Percentiles rank a stretch among this genome's conserved stretches.
Conservation (phyloP, 2,113 vertebrate genomes). For the Herpetotheres cachinnans region DNA sequence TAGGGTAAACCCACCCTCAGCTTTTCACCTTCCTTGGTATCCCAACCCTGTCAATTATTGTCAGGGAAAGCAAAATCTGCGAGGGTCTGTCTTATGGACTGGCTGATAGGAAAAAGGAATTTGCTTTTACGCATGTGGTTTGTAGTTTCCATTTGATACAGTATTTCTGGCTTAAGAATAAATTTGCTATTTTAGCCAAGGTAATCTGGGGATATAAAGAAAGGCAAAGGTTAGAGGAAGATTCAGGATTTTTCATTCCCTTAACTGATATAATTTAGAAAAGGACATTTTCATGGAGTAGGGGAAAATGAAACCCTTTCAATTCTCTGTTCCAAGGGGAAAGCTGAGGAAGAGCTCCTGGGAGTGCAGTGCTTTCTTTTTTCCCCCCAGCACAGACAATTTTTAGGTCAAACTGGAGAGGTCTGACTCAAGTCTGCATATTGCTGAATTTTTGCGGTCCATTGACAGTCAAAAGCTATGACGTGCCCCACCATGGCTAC, state of each 20-base stretch:
- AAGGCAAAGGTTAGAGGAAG: not conserved
- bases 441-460: not conserved
- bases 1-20: not conserved
- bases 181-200: not conserved
- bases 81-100: not conserved
- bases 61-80: not conserved
- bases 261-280: not conserved
- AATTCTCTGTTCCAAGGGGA: not conserved
- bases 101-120: not conserved
- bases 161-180: not conserved
- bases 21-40: not conserved
- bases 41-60: not conserved
- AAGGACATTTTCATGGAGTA: not conserved
- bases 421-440: not conserved
- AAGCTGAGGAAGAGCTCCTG: not conserved
- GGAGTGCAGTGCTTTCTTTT: not conserved
- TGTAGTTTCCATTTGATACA: not conserved
- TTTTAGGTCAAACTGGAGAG: not conserved
- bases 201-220: not conserved
- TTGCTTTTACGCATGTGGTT: not conserved
- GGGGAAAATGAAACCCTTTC: not conserved
- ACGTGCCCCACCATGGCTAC: too few relatives aligned
- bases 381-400: accelerated
- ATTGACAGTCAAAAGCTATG: not conserved
- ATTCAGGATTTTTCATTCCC: not conserved